phyloP scores from a whole-genome alignment of 2,113 vertebrate species.

The Deroptyus accipitrinus region DNA sequence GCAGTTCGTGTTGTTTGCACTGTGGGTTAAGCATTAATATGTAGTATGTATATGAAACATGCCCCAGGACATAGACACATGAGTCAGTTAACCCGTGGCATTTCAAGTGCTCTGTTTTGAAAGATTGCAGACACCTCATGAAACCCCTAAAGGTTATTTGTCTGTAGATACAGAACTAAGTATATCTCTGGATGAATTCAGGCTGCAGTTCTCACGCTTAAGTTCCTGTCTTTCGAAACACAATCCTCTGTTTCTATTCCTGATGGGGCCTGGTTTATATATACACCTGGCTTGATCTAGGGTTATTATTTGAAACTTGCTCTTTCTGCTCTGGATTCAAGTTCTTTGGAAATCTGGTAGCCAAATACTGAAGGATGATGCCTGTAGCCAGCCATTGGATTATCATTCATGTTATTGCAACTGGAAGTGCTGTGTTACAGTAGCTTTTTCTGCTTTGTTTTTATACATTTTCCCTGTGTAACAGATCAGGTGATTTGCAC shows the following conservation, averaged over 20 bases:
- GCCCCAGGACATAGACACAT: constrained; percentile 33
- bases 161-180: not conserved
- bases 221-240: not conserved
- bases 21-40: constrained; percentile 25
- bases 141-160: constrained; percentile 1
- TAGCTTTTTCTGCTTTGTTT: not conserved
- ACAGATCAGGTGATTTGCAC: not conserved
- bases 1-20: not conserved
- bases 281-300: not conserved
- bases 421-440: not conserved
- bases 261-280: not conserved
- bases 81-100: not conserved
- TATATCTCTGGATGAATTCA: not conserved
- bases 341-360: not conserved
- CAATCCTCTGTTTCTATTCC: not conserved
- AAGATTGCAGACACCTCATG: not conserved
- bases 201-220: not conserved
- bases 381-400: not conserved
- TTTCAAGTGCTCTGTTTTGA: not conserved
- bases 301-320: not conserved
- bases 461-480: not conserved
- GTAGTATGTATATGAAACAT: not conserved
- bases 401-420: not conserved
- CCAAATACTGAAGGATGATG: not conserved
- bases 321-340: not conserved